These are phyloP conservation scores for Tyrophagus putrescentiae DNA, from an alignment of 1,140 invertebrate species.

Conservation along the genomic window DNA sequence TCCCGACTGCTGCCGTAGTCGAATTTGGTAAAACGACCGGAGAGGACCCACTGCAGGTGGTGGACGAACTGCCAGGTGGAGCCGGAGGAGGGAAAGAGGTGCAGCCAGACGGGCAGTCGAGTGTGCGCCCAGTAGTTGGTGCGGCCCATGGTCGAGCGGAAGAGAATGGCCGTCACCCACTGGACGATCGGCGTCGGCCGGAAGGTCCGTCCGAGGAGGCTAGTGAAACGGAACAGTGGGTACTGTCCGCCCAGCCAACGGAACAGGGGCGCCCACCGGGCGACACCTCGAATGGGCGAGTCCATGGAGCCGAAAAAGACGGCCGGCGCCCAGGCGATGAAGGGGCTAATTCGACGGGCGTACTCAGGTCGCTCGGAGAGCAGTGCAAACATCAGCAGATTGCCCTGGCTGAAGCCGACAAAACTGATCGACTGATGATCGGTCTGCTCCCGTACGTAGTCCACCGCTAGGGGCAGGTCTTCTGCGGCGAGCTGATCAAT, in stretches of 20 bases:
- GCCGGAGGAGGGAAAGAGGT: conserved; percentile 65
- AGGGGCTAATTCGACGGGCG: conserved; percentile 39
- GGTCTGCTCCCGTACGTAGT: neutral
- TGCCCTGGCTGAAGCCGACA: conserved; percentile 29
- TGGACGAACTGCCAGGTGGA: conserved; percentile 55
- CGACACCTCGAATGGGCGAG: neutral
- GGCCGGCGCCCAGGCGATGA: conserved; percentile 55
- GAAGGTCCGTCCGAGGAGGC: neutral
- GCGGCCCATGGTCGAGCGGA: neutral
- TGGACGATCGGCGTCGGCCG: conserved; percentile 7
- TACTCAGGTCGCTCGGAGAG: conserved; percentile 46
- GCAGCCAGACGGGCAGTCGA: conserved; percentile 52
- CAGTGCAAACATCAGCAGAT: conserved; percentile 46
- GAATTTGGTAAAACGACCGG: conserved; percentile 22
- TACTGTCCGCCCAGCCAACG: neutral
- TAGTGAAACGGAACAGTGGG: neutral
- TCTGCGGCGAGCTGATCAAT: neutral
- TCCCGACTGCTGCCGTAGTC: conserved; percentile 32
- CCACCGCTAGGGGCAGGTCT: neutral
- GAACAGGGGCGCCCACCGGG: neutral
- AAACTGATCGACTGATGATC: conserved; percentile 8
- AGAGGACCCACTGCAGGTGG: neutral
- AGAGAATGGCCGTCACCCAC: neutral
- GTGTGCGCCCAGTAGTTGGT: conserved; percentile 37
- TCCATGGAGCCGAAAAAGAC: conserved; percentile 30